Evolutionary conservation across 2,113 vertebrate genomes (phyloP).

Genomic region (Atlantisia rogersi): DNA sequence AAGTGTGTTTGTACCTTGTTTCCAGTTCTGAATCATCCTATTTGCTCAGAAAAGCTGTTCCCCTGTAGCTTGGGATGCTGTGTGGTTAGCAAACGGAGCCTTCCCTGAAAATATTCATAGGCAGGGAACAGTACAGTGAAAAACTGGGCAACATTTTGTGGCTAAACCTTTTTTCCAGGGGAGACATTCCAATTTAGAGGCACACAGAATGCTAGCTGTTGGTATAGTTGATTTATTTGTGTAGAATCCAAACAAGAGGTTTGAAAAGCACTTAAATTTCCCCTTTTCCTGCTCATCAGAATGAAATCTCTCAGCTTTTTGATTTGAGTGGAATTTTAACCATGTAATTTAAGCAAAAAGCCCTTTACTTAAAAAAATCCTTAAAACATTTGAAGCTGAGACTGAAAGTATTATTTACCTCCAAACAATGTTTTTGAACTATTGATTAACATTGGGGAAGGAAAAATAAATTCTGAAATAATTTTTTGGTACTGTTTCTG

Average conservation of each 20-base stretch:
- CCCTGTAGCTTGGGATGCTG: background rate
- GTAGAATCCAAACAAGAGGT: background rate
- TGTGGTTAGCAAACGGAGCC: background rate
- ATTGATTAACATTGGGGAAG: background rate
- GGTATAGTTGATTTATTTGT: background rate
- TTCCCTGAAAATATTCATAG: background rate
- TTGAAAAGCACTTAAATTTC: background rate
- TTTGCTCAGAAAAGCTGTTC: background rate
- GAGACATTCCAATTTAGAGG: background rate
- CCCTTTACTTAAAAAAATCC: background rate
- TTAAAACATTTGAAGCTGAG: background rate
- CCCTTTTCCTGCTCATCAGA: background rate
- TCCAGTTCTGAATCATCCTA: background rate
- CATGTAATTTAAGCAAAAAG: background rate
- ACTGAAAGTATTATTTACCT: background rate
- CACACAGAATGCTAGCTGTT: background rate
- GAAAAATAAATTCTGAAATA: background rate
- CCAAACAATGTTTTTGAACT: background rate
- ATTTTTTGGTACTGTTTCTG: background rate
- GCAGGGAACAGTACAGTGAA: background rate
- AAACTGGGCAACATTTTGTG: background rate
- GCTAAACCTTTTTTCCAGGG: background rate
- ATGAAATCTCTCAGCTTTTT: background rate
- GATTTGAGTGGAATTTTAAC: background rate
- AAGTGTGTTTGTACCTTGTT: background rate